Evolutionary conservation across 1,140 invertebrate species (phyloP), one percentile per base, ranked within the genome.

Genomic region (Gonatopus flavifemur): DNA sequence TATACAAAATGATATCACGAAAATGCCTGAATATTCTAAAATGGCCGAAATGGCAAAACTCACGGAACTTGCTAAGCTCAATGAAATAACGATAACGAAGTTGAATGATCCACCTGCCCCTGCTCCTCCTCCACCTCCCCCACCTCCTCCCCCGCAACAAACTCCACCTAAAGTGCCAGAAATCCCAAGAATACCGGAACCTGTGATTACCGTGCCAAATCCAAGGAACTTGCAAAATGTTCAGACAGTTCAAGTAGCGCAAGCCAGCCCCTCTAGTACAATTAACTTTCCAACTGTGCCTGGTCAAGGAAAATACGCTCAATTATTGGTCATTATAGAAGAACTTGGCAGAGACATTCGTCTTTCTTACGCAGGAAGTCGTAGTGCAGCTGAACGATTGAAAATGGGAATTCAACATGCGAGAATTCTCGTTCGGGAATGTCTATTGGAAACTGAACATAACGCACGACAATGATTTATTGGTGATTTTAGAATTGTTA

Each of bases 301-400:
- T 43, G 76, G 76, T 19, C 75, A 78, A 44, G 74, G 74, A 33
- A 92, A 91, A 71, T 93, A 93, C 70, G 83, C 83, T 46, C 88
- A 91, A 55, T 66, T 93, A 38, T 65, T 93, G 49, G 82, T 86
- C 12, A 86, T 93, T n/a, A 89, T 93, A 48, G 89, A 91, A 65
- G 90, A 93, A 75, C 84, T 93, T 69, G 88, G 88, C 25, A 84
- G 88, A 64, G 90, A 93, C 60, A 88, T 93, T 62, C 79, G 88
- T 40, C 85, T 90, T 20, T 89, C 88, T 1, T 93, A 93, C 65
- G 83, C 88, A 21, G 88, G 88, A n/a, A 91, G 87, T 64, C 88
- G 88, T 62, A 87, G 83, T 45, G 88, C 88, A 13, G 83, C 86
- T 12, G 90, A 93, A 68, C 76, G 88, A 21, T 72, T 93, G 9